These are phyloP conservation scores for Dromaius novaehollandiae DNA, from an alignment of 2,113 vertebrate species.

Conservation along the genomic window DNA sequence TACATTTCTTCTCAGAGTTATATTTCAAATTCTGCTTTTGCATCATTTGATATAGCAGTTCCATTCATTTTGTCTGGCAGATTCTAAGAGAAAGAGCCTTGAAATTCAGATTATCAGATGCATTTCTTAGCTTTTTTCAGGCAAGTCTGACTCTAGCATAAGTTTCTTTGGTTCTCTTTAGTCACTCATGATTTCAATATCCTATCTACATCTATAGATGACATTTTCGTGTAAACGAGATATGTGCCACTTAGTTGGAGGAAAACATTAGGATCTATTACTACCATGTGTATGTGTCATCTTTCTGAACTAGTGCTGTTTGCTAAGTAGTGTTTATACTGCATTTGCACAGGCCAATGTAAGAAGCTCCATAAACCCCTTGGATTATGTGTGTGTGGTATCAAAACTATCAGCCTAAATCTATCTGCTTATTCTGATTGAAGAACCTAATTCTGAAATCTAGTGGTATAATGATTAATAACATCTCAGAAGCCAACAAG, in stretches of 20 bases:
- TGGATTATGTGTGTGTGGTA: not conserved
- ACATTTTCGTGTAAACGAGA: not conserved
- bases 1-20: not conserved
- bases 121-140: not conserved
- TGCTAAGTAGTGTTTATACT: not conserved
- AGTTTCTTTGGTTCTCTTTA: not conserved
- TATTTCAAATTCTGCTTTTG: not conserved
- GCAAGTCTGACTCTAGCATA: rapidly evolving
- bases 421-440: conserved; percentile 5
- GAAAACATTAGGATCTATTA: not conserved
- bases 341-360: not conserved
- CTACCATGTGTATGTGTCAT: not conserved
- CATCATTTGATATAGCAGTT: not conserved
- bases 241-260: not conserved
- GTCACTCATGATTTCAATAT: not conserved
- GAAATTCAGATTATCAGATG: not conserved
- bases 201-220: not conserved
- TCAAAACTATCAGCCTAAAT: not conserved
- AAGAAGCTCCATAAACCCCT: not conserved
- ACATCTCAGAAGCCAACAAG: not conserved
- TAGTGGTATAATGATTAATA: not conserved
- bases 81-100: not conserved
- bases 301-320: not conserved
- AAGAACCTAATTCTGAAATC: conserved; percentile 18
- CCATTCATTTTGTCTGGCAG: not conserved